Evolutionary conservation across 1,140 invertebrate genomes (phyloP), one percentile per base, ranked within the genome.

Genomic region (Nasonia giraulti): DNA sequence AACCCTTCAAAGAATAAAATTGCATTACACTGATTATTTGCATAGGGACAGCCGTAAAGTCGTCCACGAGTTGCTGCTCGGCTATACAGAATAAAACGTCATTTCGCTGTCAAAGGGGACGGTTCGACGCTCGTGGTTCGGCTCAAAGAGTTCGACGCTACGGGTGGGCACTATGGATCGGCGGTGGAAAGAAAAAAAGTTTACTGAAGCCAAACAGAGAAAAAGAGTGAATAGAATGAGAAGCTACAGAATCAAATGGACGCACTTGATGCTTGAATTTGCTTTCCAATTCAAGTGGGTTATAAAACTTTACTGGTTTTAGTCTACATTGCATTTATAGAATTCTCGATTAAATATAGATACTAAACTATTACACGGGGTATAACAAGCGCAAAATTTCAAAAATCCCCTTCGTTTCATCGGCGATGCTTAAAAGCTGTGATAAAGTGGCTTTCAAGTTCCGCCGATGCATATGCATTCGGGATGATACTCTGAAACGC

Each of bases 21-120:
- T 69, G 69, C 23, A 75, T 88, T 87, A 85, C 80, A 62, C 40
- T 86, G 87, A 88, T 88, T 87, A 87, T 88, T 86, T 71, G 66
- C 14, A 47, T 47, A 80, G 66, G 33, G 20, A 66, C 27, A 27
- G 23, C 33, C 37, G 37, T 83, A 74, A 82, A 79, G 71, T 87
- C 68, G 33, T 47, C 40, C 78, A 68, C 80, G 80, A 86, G 80
- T 66, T 37, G 75, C 81, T 79, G 82, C 66, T 50, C 20, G 55
- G 55, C 55, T 62, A 27, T 66, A 40, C 66, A 40, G 27, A 68
- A 80, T 81, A 81, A 83, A 83, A 73, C 80, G 80, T 66, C 73
- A 68, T 74, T 80, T 75, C 80, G 62, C 31, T 31, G 77, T 79
- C 80, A 73, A 78, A 74, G 44, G n/a, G 20, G 27, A 33, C 71